Base-by-base conservation (phyloP, 2,797 vertebrate genomes). In the Spatula versicolor region DNA sequence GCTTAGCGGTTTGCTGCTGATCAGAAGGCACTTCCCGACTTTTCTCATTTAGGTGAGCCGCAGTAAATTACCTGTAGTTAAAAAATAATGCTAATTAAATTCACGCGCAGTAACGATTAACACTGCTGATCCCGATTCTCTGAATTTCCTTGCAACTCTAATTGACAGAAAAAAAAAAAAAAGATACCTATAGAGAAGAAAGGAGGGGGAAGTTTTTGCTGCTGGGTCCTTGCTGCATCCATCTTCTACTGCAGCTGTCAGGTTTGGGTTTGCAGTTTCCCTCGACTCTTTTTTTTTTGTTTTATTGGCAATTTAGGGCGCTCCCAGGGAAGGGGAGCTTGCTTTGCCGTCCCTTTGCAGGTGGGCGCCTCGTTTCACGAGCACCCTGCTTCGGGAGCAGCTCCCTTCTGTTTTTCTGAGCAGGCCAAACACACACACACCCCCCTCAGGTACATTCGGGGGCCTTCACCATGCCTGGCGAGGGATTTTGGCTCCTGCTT, bases 11-110 rank as follows among this genome's bases (percentile, higher is more conserved):
- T 93, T 90, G 73, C 33, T 39, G 30, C 55, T 8, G 76, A 91
- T 30, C 60, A 67, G 68, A 37, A 94, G 59, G 75, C 55, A 11
- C 39, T 72, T 1, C 48, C 75, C 4, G 7, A 35, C 82, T 39
- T 73, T 77, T 55, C 56, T 11, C 37, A 1, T 75, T 62, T 88
- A 95, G 86, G 66, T 91, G 92, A 96, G 75, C 41, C 41, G 4
- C 88, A 83, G 72, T 85, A 74, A 95, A 95, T 93, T 89, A 93
- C 88, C 88, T 94, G 95, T 71, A 71, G 90, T 95, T 96, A 94
- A 94, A 85, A 87, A 89, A 91, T 87, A 94, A 86, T 46, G 85
- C 82, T 95, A 81, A 96, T 96, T 94, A 91, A 85, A 92, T 96
- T 83, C 52, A 74, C 31, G 68, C 16, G 87, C 91, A 81, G 2